Conservation (phyloP, 1,140 invertebrate species). For the Antheraea mylitta region DNA sequence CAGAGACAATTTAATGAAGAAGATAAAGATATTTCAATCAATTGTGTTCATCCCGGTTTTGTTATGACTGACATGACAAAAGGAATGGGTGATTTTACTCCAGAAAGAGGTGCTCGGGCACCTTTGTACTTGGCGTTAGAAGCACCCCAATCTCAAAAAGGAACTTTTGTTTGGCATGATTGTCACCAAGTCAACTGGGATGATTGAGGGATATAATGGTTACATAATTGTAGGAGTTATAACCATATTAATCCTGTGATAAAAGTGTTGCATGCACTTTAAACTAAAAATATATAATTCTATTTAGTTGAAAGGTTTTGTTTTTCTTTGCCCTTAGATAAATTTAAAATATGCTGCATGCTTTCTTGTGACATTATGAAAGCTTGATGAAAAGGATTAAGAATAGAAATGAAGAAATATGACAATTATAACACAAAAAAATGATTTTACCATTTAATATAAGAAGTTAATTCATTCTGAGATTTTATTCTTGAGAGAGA, state of each 20-base stretch:
- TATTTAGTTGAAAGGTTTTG: conserved; percentile 40
- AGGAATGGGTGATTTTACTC: conserved; percentile 84
- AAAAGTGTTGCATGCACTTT: conserved; percentile 69
- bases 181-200: conserved; percentile 77
- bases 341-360: neutral
- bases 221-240: conserved; percentile 45
- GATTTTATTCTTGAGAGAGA: no score
- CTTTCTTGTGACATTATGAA: neutral
- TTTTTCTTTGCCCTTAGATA: conserved; percentile 10
- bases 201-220: conserved; percentile 54
- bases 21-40: conserved; percentile 83
- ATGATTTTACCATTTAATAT: no score
- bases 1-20: conserved; percentile 80
- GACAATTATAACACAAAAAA: no score
- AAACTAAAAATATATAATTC: conserved; percentile 58
- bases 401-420: no score
- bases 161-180: conserved; percentile 77
- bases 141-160: conserved; percentile 67
- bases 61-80: conserved; percentile 88
- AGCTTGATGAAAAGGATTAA: neutral
- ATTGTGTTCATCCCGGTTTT: conserved; percentile 85
- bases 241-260: conserved; percentile 64
- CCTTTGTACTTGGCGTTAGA: conserved; percentile 74
- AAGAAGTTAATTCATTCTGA: no score
- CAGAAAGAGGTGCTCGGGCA: conserved; percentile 82